Percentiles rank a stretch among this genome's conserved stretches.
Conservation (phyloP, 2,797 vertebrate genomes). For the Pangasius djambal region DNA sequence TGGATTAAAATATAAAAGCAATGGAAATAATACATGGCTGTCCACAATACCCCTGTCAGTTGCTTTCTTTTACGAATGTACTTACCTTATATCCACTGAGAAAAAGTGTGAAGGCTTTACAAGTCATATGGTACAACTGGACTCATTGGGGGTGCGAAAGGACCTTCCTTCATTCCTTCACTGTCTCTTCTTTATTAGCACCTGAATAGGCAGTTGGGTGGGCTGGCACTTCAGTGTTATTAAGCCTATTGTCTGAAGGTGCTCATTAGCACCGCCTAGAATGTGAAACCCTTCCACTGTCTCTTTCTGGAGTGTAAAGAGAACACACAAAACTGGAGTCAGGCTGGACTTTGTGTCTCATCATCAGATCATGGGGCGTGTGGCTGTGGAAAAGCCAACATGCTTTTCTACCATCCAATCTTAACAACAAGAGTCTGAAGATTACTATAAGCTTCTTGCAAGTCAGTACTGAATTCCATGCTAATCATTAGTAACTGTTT, state of each 20-base stretch:
- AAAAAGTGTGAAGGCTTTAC: not conserved
- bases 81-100: not conserved
- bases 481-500: not conserved
- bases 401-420: not conserved
- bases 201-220: constrained; percentile 52
- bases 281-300: constrained; percentile 35
- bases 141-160: not conserved
- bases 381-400: not conserved
- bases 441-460: not conserved
- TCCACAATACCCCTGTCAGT: not conserved
- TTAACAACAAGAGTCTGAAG: not conserved
- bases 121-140: not conserved
- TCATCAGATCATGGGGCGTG: not conserved
- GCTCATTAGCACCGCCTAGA: constrained; percentile 45
- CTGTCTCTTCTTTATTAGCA: constrained; percentile 50
- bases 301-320: constrained; percentile 6
- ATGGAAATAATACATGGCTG: not conserved
- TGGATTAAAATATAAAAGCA: not conserved
- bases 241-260: constrained; percentile 56
- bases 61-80: not conserved
- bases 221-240: constrained; percentile 47
- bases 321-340: constrained; percentile 2
- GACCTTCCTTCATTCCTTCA: constrained; percentile 19
- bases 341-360: not conserved
- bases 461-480: not conserved